A percentile compares a stretch with the other conserved stretches of the same genome.
phyloP scores from a whole-genome alignment of 2,113 vertebrate genomes.

The Meleagris gallopavo region DNA sequence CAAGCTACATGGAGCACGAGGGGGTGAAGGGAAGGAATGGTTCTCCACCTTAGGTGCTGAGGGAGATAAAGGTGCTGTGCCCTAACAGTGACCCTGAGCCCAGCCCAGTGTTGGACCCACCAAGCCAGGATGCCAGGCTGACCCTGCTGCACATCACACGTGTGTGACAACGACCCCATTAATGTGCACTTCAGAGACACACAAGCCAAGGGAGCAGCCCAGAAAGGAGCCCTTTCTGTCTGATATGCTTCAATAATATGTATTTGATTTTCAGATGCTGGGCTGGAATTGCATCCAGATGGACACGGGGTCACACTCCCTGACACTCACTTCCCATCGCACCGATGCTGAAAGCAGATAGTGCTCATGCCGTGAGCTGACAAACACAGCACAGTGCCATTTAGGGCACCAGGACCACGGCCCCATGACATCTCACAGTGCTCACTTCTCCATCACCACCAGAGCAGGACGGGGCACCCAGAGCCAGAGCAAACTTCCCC shows the following conservation, averaged over 20 bases:
- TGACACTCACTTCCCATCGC: conserved; percentile 68
- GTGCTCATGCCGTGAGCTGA: conserved; percentile 9
- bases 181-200: neutral
- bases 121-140: neutral
- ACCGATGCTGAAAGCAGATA: conserved; percentile 61
- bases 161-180: conserved; percentile 16
- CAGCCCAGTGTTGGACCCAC: neutral
- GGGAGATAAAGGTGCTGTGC: conserved; percentile 21
- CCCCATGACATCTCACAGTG: neutral
- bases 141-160: neutral
- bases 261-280: conserved; percentile 73
- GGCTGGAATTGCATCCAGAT: conserved; percentile 68
- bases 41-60: neutral
- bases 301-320: conserved; percentile 48
- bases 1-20: neutral
- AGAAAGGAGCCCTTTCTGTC: conserved; percentile 38
- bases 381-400: neutral
- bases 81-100: conserved; percentile 15
- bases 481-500: neutral
- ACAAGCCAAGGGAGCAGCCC: neutral
- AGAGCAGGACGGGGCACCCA: accelerated
- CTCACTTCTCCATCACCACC: neutral
- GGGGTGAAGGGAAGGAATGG: conserved; percentile 13
- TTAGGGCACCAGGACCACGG: neutral
- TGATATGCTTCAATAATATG: conserved; percentile 64